These are phyloP conservation scores for Desmophyllum pertusum DNA, from an alignment of 92 coral and sea anemone species.

Conservation along the genomic window DNA sequence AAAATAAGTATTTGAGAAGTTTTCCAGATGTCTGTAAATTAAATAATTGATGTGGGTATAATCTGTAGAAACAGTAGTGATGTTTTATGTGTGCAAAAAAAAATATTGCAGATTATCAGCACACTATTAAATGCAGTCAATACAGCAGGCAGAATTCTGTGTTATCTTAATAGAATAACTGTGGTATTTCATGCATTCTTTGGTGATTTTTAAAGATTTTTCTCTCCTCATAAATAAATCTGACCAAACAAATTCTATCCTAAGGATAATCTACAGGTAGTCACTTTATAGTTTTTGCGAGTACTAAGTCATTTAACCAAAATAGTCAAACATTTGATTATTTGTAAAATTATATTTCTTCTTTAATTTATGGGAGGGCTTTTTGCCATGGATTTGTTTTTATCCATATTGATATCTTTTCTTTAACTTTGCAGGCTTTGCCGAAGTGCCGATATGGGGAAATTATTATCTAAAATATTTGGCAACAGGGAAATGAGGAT, in stretches of 20 bases:
- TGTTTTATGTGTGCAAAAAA: neutral
- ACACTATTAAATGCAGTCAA: neutral
- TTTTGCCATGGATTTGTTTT: neutral
- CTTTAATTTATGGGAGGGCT: too few relatives aligned
- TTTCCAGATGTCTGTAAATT: slow-evolving; percentile 16
- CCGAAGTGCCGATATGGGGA: slow-evolving; percentile 82
- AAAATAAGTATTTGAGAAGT: neutral
- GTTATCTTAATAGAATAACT: neutral
- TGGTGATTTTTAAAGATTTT: neutral
- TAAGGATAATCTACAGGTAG: neutral
- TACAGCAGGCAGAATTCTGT: neutral
- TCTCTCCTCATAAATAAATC: neutral
- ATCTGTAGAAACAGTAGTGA: neutral
- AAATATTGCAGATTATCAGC: neutral
- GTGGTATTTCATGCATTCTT: neutral
- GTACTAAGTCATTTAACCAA: neutral
- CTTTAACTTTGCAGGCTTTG: slow-evolving; percentile 34
- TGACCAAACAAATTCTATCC: neutral
- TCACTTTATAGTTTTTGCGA: too few relatives aligned
- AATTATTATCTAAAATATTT: slow-evolving; percentile 81
- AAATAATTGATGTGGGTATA: slow-evolving; percentile 4
- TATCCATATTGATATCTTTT: neutral
- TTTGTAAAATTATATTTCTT: too few relatives aligned
- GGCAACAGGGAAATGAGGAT: slow-evolving; percentile 97
- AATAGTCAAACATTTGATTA: neutral